phyloP scores from a whole-genome alignment of 92 coral and sea anemone genomes.

The Plumapathes pennacea region DNA sequence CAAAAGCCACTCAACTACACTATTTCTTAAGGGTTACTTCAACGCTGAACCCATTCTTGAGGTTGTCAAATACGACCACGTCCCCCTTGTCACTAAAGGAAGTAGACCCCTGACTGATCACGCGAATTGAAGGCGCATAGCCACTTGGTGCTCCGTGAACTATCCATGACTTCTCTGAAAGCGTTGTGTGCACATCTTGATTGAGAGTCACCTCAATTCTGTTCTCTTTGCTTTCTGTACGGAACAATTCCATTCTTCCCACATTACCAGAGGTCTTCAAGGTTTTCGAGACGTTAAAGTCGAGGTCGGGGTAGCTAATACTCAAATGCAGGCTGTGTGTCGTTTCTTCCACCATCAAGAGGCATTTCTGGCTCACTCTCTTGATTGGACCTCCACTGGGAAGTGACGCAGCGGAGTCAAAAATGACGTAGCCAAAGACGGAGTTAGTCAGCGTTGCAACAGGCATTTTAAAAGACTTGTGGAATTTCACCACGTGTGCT shows the following conservation, averaged over 20 bases:
- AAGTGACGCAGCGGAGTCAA: background rate
- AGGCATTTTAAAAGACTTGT: background rate
- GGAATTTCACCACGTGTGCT: slow-evolving; percentile 41
- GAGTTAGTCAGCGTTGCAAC: background rate
- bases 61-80: slow-evolving; percentile 4
- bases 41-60: slow-evolving; percentile 13
- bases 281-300: slow-evolving; percentile 8
- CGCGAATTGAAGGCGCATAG: background rate
- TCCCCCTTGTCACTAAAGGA: slow-evolving; percentile 4
- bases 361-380: slow-evolving; percentile 13
- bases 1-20: too few relatives aligned
- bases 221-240: slow-evolving; percentile 2
- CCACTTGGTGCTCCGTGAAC: slow-evolving; percentile 10
- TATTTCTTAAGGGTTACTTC: slow-evolving; percentile 7
- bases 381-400: slow-evolving; percentile 17
- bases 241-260: slow-evolving; percentile 14
- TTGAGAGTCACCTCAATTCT: background rate
- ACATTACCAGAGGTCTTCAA: slow-evolving; percentile 1
- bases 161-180: background rate
- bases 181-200: background rate
- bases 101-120: background rate
- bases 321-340: slow-evolving; percentile 4
- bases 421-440: slow-evolving; percentile 35
- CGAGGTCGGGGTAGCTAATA: slow-evolving; percentile 45
- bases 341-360: slow-evolving; percentile 4